Conservation (phyloP, 2,888 invertebrate genomes). For the Phyllotreta cruciferae region DNA sequence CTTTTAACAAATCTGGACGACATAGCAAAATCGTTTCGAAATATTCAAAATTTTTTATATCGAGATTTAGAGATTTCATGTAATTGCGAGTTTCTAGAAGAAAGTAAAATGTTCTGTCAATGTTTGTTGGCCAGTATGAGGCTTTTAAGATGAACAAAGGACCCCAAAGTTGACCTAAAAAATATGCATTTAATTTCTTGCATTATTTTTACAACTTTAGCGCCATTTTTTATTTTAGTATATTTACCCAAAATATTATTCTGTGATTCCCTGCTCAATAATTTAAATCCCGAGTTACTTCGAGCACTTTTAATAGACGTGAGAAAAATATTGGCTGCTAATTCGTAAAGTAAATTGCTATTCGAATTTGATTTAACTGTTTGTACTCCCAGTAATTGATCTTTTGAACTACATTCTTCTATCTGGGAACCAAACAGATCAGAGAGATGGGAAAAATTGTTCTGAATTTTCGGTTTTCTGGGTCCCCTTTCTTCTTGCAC, state of each 20-base stretch:
- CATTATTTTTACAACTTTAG: neutral
- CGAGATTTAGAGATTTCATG: slow-evolving; percentile 48
- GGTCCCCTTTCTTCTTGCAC: slow-evolving; percentile 88
- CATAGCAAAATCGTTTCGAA: slow-evolving; percentile 56
- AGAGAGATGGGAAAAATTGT: slow-evolving; percentile 16
- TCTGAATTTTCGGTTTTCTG: slow-evolving; percentile 60
- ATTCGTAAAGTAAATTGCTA: slow-evolving; percentile 61
- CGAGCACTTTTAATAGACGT: slow-evolving; percentile 66
- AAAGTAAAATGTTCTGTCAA: slow-evolving; percentile 55
- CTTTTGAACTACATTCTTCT: neutral
- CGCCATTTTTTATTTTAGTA: neutral
- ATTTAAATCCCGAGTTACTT: slow-evolving; percentile 64
- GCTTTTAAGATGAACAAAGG: slow-evolving; percentile 67
- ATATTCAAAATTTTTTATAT: slow-evolving; percentile 48
- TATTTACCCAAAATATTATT: slow-evolving; percentile 61
- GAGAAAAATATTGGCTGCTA: slow-evolving; percentile 67
- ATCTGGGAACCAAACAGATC: neutral
- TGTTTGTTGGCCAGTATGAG: slow-evolving; percentile 65
- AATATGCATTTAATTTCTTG: neutral
- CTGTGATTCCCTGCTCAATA: slow-evolving; percentile 62
- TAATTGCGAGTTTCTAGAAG: slow-evolving; percentile 45
- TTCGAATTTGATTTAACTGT: slow-evolving; percentile 4
- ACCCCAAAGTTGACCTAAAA: slow-evolving; percentile 63
- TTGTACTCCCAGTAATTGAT: neutral
- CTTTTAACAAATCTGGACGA: slow-evolving; percentile 52